Evolutionary conservation across 1,140 invertebrate genomes (phyloP), one percentile per base, ranked within the genome.

Genomic region (Danaus melanippus): DNA sequence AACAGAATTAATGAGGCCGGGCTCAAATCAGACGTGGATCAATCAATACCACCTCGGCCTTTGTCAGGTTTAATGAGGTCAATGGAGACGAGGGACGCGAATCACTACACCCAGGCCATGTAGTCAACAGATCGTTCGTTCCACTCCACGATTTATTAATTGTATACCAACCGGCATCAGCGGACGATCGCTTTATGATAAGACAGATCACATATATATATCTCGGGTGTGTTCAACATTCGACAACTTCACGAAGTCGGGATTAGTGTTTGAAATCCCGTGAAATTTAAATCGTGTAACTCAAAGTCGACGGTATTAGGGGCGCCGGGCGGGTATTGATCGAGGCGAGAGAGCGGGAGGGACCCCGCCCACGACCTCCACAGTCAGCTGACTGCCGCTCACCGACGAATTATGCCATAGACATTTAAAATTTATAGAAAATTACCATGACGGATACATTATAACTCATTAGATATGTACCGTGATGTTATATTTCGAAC

Each of bases 271-370:
- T 32, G 21, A 32, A 32, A 32, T 32, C 21, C 21, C 21, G 21
- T 32, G 21, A 32, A 32, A 32, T 32, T 32, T 32, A 32, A 32
- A 32, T 32, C 21, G 6, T 32, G 21, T 32, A 32, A 32, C 6
- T 32, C 21, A 32, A 32, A 32, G 21, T 32, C 21, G 21, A 32
- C 21, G 0, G 21, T 32, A 4, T 32, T 32, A 32, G 21, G 21
- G 21, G 21, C 21, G 21, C 21, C 61, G 56, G 48, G 56, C 32
- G 53, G 32, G 54, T 64, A 64, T 67, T 53, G 65, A 67, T 67
- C 65, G 65, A n/a, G 56, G 12, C 45, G 41, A 46, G 45, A 17
- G 44, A 15, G n/a, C 44, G 44, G 9, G 15, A 10, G 12, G 15
- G 15, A 9, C 49, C 17, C 42, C 11, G 32, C 42, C 45, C 49